Conservation (phyloP, 2,888 invertebrate genomes). For the Cosmia trapezina region DNA sequence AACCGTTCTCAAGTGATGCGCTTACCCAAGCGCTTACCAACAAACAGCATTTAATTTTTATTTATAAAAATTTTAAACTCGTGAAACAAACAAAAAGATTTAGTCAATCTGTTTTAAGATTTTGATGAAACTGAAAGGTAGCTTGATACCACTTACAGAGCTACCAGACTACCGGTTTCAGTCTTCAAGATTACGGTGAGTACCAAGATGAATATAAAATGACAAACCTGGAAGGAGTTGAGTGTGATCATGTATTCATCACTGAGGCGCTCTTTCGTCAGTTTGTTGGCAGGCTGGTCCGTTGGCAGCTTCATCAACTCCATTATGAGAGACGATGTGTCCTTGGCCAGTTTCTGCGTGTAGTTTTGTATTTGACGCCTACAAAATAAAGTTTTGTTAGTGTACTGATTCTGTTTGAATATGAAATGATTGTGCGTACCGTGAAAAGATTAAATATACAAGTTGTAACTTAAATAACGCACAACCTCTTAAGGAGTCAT, state of each 20-base stretch:
- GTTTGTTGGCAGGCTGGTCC: conserved; percentile 93
- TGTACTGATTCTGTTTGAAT: not conserved
- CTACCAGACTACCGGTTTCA: not conserved
- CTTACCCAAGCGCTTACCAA: not conserved
- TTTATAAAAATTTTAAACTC: too few species aligned
- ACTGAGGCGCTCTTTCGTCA: conserved; percentile 96
- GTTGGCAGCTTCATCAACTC: conserved; percentile 93
- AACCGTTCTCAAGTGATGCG: not conserved
- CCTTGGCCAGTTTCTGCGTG: conserved; percentile 98
- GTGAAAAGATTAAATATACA: not conserved
- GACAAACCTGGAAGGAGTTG: conserved; percentile 94
- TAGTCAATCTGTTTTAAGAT: not conserved
- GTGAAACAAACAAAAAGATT: too few species aligned
- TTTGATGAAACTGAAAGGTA: not conserved
- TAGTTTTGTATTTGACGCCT: conserved; percentile 98
- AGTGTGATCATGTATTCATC: conserved; percentile 97
- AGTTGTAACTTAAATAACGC: too few species aligned
- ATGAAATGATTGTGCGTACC: not conserved
- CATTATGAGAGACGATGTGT: conserved; percentile 96
- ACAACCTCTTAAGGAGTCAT: too few species aligned
- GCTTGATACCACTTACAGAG: not conserved
- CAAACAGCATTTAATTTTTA: not conserved
- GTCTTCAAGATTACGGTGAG: not conserved
- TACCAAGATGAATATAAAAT: not conserved
- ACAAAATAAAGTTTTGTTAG: conserved; percentile 28